Evolutionary conservation across 2,797 vertebrate species (phyloP).

Genomic region (Mormyrops attenuatus): DNA sequence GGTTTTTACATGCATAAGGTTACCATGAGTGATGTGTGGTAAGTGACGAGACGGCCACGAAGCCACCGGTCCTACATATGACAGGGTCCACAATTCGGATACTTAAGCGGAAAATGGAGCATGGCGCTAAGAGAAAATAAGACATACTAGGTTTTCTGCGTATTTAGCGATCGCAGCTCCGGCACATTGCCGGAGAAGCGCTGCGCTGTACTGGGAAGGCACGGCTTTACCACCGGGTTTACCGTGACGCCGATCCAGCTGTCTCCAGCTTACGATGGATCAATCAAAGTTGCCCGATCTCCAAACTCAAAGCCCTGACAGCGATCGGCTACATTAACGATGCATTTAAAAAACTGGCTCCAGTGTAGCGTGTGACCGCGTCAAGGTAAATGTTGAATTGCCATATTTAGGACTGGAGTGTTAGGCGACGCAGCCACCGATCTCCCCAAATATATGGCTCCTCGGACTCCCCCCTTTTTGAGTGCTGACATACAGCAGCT

Average conservation of each 20-base stretch:
- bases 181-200: neutral
- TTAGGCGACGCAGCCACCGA: neutral
- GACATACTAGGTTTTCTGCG: neutral
- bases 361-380: neutral
- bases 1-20: neutral
- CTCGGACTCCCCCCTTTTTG: neutral
- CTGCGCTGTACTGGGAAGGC: neutral
- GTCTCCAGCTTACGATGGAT: neutral
- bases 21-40: neutral
- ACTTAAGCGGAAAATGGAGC: neutral
- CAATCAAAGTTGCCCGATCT: neutral
- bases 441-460: neutral
- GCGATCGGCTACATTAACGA: neutral
- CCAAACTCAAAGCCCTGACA: neutral
- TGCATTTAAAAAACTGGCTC: neutral
- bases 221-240: neutral
- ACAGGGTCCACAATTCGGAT: neutral
- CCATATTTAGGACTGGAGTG: neutral
- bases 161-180: neutral
- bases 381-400: neutral
- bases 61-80: neutral
- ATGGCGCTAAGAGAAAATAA: neutral
- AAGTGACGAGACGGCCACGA: neutral
- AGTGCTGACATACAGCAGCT: slow-evolving; percentile 20
- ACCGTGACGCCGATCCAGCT: neutral